These are phyloP conservation scores for Sinocyclocheilus anshuiensis DNA, from an alignment of 2,113 vertebrate genomes.

Conservation along the genomic window DNA sequence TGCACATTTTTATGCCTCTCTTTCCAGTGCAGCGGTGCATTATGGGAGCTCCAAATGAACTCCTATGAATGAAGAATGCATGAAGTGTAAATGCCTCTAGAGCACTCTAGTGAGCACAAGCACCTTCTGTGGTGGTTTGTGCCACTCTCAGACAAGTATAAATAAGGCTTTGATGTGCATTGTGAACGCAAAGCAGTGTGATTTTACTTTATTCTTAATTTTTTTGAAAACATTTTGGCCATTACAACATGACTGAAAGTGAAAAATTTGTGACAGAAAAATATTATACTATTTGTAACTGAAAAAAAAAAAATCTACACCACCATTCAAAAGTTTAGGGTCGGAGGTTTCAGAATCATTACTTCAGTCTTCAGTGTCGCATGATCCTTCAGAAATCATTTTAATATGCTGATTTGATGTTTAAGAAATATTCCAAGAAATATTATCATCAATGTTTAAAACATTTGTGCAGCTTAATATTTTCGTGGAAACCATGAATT, in stretches of 20 bases:
- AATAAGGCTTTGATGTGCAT: not conserved
- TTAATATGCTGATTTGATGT: not conserved
- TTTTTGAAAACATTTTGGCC: not conserved
- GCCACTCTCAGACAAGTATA: not conserved
- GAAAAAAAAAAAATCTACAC: not conserved
- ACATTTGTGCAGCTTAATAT: not conserved
- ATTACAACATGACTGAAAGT: not conserved
- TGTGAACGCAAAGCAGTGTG: not conserved
- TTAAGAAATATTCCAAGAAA: not conserved
- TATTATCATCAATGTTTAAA: not conserved
- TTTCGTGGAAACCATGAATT: not conserved
- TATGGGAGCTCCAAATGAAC: slow-evolving; percentile 24
- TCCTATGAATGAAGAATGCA: slow-evolving; percentile 19
- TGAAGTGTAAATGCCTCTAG: slow-evolving; percentile 21
- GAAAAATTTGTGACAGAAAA: not conserved
- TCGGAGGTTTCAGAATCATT: not conserved
- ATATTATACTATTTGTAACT: not conserved
- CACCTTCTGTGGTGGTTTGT: not conserved
- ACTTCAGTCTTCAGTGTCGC: not conserved
- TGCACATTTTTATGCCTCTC: not conserved
- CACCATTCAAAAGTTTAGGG: not conserved
- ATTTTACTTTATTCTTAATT: not conserved
- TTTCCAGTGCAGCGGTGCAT: slow-evolving; percentile 13
- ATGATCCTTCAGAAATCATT: not conserved
- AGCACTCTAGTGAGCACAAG: not conserved